Base-by-base conservation (phyloP, 1,140 invertebrate genomes). In the Halyomorpha halys region DNA sequence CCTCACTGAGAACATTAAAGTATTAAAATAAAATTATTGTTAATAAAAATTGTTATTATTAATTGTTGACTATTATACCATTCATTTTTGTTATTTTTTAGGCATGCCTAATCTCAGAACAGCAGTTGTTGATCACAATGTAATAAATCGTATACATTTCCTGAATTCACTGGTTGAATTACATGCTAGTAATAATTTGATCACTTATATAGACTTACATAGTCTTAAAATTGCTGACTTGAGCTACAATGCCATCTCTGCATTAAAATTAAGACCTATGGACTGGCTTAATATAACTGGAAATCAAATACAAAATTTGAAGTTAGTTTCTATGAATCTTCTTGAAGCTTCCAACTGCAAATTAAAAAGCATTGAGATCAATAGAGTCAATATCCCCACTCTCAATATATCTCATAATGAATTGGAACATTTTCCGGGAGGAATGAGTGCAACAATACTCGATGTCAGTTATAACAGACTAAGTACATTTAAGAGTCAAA, bases 381-480 rank as follows among this genome's bases (percentile, higher is more conserved):
- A 16, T 5, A n/a, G 23, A 11, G 23, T n/a, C 3, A 56, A 56
- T 5, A 23, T 56, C 5, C 53, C 3, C 14, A 23, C 23, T 23
- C 23, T 56, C 18, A 56, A 56, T 25, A 5, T 56, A 23, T 56
- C 53, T 16, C 53, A 25, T 13, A 56, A 56, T 56, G 18, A 19
- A 56, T 23, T 56, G 19, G 53, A 56, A 56, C 14, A 23, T 21
- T 25, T 56, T 15, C 53, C 53, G 27, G 19, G 23, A 23, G 15
- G 53, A 21, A 56, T 56, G 6, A 16, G 15, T 56, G 23, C 23
- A 56, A 27, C 14, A 56, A 56, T 16, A 27, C 53, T 56, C 14
- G 53, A 56, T 56, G 53, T 56, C 23, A 56, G 53, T n/a, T 56
- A 9, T 25, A 56, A 56, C 15, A 56, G 53, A 23, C 14, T 56